Base-by-base conservation (phyloP, 2,888 invertebrate genomes). In the Fabriciana adippe region DNA sequence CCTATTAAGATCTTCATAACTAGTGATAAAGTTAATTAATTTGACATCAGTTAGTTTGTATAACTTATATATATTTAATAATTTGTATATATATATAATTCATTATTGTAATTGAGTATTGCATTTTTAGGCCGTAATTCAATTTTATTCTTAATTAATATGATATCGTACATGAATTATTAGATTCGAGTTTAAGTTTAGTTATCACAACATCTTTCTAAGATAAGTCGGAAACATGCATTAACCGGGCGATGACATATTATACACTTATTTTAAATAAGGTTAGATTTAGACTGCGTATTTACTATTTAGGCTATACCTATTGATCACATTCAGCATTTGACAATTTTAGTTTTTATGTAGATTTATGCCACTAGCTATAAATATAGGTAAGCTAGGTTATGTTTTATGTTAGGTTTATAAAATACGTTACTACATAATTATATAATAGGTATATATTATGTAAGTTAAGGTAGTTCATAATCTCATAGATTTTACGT, bases 111-210 rank as follows among this genome's bases (percentile, higher is more conserved):
- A 48, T 13, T 60, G 35, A 50, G 18, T 6, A 6, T 16, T 1
- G 16, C 35, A 61, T 55, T 31, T 55, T 50, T 61, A 66, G 55
- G 41, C 45, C 48, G 16, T 48, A n/a, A 35, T 48, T 35, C 18
- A 6, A 47, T 66, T 54, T 66, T 48, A 41, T 55, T 16, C 3
- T 26, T 26, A 26, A 26, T 16, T 3, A 6, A 35, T 55, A 60
- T 60, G 5, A 16, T 47, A 69, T 66, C 70, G 72, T 72, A 70
- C 72, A 70, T 72, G 64, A 72, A 72, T 72, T 72, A 70, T 70
- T 70, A 66, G 68, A 72, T 66, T 64, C 68, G 72, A 70, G 72
- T 70, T 65, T 61, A 48, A 50, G 21, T 59, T 59, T 61, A 50
- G 31, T 55, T 59, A 51, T 55, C n/a, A 55, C 41, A n/a, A 57